Percentiles rank a stretch among this genome's conserved stretches.
These are phyloP conservation scores for Emydura subglobosa DNA, from an alignment of 2,113 vertebrate species.

Conservation along the genomic window DNA sequence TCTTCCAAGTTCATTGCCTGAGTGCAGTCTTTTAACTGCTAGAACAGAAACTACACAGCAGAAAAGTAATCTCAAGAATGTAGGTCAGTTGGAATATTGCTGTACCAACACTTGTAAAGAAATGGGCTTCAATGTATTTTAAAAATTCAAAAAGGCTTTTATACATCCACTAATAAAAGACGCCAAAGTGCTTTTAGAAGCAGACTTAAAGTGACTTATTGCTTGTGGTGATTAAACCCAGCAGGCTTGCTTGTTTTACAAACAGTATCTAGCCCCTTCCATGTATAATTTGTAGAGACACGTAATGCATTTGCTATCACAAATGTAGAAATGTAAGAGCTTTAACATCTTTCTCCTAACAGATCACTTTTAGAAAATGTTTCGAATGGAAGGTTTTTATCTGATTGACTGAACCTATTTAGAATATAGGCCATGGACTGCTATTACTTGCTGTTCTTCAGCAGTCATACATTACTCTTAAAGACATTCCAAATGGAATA, in stretches of 20 bases:
- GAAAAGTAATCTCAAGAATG: constrained; percentile 53
- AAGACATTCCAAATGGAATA: neutral
- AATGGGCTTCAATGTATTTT: constrained; percentile 53
- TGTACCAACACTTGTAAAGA: constrained; percentile 51
- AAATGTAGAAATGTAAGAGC: constrained; percentile 16
- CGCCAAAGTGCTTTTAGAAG: constrained; percentile 52
- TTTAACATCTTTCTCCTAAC: neutral
- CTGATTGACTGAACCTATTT: neutral
- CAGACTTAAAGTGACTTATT: constrained; percentile 67
- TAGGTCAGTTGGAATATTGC: constrained; percentile 68
- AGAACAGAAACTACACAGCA: constrained; percentile 31
- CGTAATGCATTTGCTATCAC: constrained; percentile 31
- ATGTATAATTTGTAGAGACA: constrained; percentile 5
- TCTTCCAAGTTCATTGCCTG: constrained; percentile 19
- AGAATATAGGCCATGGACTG: neutral
- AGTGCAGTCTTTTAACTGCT: constrained; percentile 33
- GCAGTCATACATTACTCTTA: neutral
- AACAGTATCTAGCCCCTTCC: constrained; percentile 27
- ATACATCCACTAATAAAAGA: constrained; percentile 60
- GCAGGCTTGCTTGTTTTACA: constrained; percentile 61
- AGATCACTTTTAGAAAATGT: neutral
- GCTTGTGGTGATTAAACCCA: constrained; percentile 69
- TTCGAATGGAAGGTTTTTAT: constrained; percentile 27
- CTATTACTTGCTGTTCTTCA: neutral
- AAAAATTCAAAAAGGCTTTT: constrained; percentile 72